Evolutionary conservation across 1,140 invertebrate genomes (phyloP).

Genomic region (Ostrea denselamellosa): DNA sequence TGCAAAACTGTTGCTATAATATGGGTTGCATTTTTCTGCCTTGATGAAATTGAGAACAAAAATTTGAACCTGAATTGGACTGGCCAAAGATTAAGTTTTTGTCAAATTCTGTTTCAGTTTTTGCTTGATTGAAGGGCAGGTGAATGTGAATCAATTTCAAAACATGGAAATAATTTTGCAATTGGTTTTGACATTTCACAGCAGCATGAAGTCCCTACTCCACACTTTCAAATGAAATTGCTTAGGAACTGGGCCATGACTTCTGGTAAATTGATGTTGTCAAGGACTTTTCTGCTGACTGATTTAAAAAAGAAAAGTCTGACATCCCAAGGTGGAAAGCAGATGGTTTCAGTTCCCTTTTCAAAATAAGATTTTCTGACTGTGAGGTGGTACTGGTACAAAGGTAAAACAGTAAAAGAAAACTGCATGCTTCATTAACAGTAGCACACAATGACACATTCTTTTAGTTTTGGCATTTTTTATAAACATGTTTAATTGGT

Average conservation of each 20-base stretch:
- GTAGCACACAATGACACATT: not conserved
- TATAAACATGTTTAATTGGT: not conserved
- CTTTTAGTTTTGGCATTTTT: not conserved
- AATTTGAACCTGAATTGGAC: not conserved
- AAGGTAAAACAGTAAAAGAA: not conserved
- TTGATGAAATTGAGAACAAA: not conserved
- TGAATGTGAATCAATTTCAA: not conserved
- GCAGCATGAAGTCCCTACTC: not conserved
- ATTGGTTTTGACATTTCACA: not conserved
- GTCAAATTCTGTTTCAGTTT: not conserved
- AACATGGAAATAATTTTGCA: not conserved
- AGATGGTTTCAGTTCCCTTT: no score
- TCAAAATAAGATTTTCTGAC: not conserved
- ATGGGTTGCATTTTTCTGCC: not conserved
- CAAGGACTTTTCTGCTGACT: not conserved
- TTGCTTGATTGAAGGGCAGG: not conserved
- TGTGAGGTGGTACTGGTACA: not conserved
- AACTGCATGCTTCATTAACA: not conserved
- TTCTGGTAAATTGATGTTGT: not conserved
- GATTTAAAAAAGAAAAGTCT: no score
- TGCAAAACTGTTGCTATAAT: not conserved
- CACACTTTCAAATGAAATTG: not conserved
- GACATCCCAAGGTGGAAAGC: no score
- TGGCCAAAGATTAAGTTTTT: not conserved
- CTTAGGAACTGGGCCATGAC: not conserved